Evolutionary conservation across 2,888 invertebrate species (phyloP).

Genomic region (Ornithoptera alexandrae): DNA sequence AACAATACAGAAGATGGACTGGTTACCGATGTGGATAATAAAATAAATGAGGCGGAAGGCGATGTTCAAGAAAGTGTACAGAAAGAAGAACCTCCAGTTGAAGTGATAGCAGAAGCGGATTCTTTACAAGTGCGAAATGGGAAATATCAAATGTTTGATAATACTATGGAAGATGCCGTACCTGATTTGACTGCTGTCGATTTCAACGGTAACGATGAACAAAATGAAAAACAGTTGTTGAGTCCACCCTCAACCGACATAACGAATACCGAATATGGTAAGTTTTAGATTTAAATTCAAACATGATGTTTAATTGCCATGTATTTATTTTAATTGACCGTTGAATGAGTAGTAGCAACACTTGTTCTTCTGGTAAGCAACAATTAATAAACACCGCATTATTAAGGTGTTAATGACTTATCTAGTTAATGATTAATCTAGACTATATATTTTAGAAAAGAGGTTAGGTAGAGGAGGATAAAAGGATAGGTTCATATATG

Average conservation of each 20-base stretch:
- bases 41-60: slow-evolving; percentile 23
- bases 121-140: slow-evolving; percentile 61
- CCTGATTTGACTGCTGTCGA: slow-evolving; percentile 54
- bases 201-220: slow-evolving; percentile 45
- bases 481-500: too few species aligned
- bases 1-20: slow-evolving; percentile 51
- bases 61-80: slow-evolving; percentile 30
- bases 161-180: slow-evolving; percentile 53
- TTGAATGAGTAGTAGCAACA: too few species aligned
- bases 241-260: slow-evolving; percentile 49
- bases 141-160: slow-evolving; percentile 63
- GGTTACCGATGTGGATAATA: slow-evolving; percentile 39
- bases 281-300: slow-evolving; percentile 36
- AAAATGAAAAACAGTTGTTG: slow-evolving; percentile 61
- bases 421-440: too few species aligned
- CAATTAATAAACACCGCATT: too few species aligned
- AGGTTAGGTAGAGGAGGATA: too few species aligned
- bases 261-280: slow-evolving; percentile 65
- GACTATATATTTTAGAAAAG: too few species aligned
- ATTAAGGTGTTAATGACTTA: too few species aligned
- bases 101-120: slow-evolving; percentile 48
- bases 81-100: slow-evolving; percentile 48
- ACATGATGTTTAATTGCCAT: background rate
- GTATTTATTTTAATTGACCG: background rate
- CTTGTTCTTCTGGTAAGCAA: too few species aligned